These are phyloP conservation scores for Conomelus anceps DNA, from an alignment of 2,888 invertebrate species.

Conservation along the genomic window DNA sequence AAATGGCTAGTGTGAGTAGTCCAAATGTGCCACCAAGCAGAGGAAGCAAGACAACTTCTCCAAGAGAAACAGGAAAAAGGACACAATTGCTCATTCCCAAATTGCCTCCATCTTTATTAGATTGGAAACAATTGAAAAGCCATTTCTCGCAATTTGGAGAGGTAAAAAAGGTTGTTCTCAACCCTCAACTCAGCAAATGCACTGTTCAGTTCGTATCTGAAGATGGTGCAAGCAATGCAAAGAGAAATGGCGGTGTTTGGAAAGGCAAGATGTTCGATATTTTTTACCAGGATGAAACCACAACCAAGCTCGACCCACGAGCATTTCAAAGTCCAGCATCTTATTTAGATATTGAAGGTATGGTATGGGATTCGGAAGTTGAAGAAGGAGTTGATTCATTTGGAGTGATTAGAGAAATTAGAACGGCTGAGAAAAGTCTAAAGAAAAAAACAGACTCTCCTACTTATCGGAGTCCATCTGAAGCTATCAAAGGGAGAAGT, in stretches of 20 bases:
- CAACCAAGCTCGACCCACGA: conserved; percentile 2
- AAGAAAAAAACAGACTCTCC: not conserved
- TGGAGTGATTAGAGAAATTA: not conserved
- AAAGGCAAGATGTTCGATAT: conserved; percentile 8
- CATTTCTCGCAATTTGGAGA: conserved; percentile 27
- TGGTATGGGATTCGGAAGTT: not conserved
- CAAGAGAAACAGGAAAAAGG: not conserved
- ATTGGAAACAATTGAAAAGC: conserved; percentile 16
- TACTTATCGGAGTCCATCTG: not conserved
- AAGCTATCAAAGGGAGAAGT: not conserved
- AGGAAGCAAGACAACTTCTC: not conserved
- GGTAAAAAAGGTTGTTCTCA: conserved; percentile 12
- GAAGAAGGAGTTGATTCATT: not conserved
- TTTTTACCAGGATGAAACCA: not conserved
- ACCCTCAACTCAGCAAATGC: conserved; percentile 16
- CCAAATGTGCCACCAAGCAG: not conserved
- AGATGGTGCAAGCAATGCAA: conserved; percentile 46
- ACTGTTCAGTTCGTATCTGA: conserved; percentile 21
- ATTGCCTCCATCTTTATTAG: conserved; percentile 24
- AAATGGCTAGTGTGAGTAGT: not conserved
- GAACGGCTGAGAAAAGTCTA: conserved; percentile 1
- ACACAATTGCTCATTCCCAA: conserved; percentile 11
- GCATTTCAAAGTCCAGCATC: not conserved
- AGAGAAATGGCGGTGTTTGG: conserved; percentile 35
- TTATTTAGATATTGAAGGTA: not conserved